phyloP scores from a whole-genome alignment of 37 sponge, comb jelly and placozoan species.

The Cliona cf. orientalis region DNA sequence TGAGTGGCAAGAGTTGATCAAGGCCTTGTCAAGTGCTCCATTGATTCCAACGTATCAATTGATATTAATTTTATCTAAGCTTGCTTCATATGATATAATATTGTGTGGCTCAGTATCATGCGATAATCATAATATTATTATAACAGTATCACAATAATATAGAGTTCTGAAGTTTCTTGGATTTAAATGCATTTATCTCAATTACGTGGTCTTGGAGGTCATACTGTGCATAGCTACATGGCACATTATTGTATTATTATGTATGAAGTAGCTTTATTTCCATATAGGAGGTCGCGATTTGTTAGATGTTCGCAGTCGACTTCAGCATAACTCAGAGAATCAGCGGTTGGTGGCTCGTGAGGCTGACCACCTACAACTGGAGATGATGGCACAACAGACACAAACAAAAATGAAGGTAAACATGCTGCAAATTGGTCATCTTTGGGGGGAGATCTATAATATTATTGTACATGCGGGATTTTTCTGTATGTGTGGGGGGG shows the following conservation, averaged over 20 bases:
- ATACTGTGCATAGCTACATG: conserved; percentile 1
- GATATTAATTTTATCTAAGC: no score
- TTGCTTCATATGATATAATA: no score
- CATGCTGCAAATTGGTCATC: not conserved
- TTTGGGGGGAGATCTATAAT: no score
- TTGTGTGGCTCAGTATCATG: no score
- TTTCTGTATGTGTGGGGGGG: not conserved
- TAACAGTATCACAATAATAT: no score
- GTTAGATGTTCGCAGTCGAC: conserved; percentile 23
- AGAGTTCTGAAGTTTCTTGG: no score
- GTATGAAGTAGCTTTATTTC: not conserved
- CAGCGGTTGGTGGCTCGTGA: conserved; percentile 35
- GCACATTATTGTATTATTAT: not conserved
- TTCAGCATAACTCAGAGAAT: conserved; percentile 24
- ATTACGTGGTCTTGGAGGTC: no score
- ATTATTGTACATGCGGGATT: not conserved
- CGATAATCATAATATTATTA: no score
- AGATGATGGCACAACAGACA: conserved; percentile 20
- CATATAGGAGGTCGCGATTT: conserved; percentile 46
- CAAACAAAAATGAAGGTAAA: conserved; percentile 15
- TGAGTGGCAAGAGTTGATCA: not conserved
- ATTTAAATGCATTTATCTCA: no score
- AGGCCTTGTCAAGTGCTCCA: not conserved
- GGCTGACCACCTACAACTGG: conserved; percentile 42
- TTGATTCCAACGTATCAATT: no score